Evolutionary conservation across 2,888 invertebrate genomes (phyloP), one percentile per base, ranked within the genome.

Genomic region (Blastobasis lacticolella): DNA sequence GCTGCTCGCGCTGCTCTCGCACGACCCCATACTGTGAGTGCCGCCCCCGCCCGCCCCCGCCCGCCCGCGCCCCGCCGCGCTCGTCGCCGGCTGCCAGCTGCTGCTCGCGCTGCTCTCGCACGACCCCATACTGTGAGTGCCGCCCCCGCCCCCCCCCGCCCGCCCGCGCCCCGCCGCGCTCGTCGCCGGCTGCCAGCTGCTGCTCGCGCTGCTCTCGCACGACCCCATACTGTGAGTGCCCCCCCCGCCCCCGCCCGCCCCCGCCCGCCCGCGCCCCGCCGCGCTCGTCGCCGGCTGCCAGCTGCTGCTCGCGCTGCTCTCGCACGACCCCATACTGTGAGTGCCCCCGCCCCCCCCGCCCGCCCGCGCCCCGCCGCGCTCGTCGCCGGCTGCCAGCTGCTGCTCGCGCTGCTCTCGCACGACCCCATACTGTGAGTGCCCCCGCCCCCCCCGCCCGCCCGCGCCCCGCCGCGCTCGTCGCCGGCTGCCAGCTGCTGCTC

Each of bases 251-350:
- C n/a, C n/a, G n/a, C n/a, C 73, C 7, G 61, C 67, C 49, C 89
- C 90, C 58, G 90, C 90, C 65, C 90, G 89, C 63, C 90, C 90
- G 73, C 78, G 88, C 58, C 93, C 93, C 76, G 91, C 91, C 76
- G 93, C 94, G 69, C 91, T 96, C 66, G 91, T 94, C 58, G 93
- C 93, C 80, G 95, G 95, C 71, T 92, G 95, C 69, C 91, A 92
- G 81, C 92, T 96, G 75, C 91, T 96, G 78, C 90, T 58, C 72
- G 91, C 92, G 59, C 89, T 95, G 67, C 85, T 95, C 10, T 8
- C 47, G 50, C n/a, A n/a, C n/a, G n/a, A n/a, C n/a, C n/a, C n/a
- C n/a, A n/a, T n/a, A n/a, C n/a, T n/a, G n/a, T n/a, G n/a, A n/a
- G n/a, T n/a, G n/a, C n/a, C n/a, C n/a, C n/a, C 77, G 68, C 73